Evolutionary conservation across 2,888 invertebrate species (phyloP).

Genomic region (Ochropleura plecta): DNA sequence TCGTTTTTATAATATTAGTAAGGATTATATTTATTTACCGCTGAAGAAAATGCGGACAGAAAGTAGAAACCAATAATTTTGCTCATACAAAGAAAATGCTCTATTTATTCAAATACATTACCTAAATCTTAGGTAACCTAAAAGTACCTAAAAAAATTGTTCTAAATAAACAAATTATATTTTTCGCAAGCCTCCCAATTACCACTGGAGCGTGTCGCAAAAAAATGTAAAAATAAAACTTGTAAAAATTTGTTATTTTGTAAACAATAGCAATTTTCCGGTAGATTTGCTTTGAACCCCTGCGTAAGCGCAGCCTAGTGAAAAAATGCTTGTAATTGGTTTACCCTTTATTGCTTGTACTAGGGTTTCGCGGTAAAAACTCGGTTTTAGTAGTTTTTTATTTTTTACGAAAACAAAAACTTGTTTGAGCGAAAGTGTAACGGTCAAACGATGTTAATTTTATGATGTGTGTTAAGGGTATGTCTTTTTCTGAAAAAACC

Average conservation of each 20-base stretch:
- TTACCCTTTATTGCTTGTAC: conserved; percentile 67
- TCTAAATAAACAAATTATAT: conserved; percentile 34
- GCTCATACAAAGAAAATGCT: background rate
- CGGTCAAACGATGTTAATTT: background rate
- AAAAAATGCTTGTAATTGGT: conserved; percentile 70
- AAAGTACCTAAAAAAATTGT: conserved; percentile 4
- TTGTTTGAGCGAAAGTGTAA: background rate
- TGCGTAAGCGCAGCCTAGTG: conserved; percentile 77
- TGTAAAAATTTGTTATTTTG: conserved; percentile 83
- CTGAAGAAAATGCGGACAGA: too few species aligned
- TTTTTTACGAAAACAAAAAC: background rate
- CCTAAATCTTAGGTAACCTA: conserved; percentile 30
- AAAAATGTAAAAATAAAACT: conserved; percentile 37
- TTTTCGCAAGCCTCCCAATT: conserved; percentile 72
- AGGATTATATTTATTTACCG: too few species aligned
- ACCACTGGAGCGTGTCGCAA: conserved; percentile 60
- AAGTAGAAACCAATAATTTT: background rate
- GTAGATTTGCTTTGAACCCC: conserved; percentile 80
- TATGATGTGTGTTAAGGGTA: background rate
- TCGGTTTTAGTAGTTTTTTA: conserved; percentile 6
- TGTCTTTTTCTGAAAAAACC: background rate
- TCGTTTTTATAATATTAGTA: too few species aligned
- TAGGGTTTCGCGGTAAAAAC: conserved; percentile 27
- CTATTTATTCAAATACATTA: conserved; percentile 19
- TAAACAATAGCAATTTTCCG: conserved; percentile 89